Evolutionary conservation across 2,797 vertebrate genomes (phyloP).

Genomic region (Anguilla megastoma): DNA sequence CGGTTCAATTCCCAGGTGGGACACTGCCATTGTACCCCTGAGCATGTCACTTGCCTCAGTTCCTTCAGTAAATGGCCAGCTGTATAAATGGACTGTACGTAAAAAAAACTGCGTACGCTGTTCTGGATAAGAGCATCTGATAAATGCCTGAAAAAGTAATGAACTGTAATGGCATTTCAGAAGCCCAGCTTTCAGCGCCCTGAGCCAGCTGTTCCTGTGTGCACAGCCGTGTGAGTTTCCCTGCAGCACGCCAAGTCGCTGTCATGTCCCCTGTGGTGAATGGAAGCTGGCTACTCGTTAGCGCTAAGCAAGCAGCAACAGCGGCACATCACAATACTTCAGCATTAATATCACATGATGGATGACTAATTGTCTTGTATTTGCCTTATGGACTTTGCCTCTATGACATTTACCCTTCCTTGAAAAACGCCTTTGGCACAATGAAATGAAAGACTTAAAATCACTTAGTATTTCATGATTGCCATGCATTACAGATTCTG

Average conservation of each 20-base stretch:
- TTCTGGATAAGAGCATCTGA: neutral
- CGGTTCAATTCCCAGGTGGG: neutral
- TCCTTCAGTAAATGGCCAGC: neutral
- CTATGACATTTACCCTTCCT: neutral
- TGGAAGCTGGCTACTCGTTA: neutral
- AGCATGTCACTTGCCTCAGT: neutral
- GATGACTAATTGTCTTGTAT: neutral
- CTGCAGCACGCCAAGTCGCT: neutral
- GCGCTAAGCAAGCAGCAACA: neutral
- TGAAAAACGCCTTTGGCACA: too few relatives aligned
- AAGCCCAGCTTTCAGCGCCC: neutral
- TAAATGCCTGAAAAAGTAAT: neutral
- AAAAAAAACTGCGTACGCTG: neutral
- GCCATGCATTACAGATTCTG: neutral
- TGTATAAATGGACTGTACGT: neutral
- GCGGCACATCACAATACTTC: neutral
- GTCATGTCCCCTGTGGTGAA: neutral
- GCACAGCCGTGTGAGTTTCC: neutral
- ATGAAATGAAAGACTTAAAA: neutral
- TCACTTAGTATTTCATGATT: neutral
- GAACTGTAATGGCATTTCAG: neutral
- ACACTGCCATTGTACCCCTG: neutral
- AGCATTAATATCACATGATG: neutral
- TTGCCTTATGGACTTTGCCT: neutral
- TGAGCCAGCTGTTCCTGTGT: neutral